These are phyloP conservation scores for Archips xylosteana DNA, from an alignment of 2,888 invertebrate species.

Conservation along the genomic window DNA sequence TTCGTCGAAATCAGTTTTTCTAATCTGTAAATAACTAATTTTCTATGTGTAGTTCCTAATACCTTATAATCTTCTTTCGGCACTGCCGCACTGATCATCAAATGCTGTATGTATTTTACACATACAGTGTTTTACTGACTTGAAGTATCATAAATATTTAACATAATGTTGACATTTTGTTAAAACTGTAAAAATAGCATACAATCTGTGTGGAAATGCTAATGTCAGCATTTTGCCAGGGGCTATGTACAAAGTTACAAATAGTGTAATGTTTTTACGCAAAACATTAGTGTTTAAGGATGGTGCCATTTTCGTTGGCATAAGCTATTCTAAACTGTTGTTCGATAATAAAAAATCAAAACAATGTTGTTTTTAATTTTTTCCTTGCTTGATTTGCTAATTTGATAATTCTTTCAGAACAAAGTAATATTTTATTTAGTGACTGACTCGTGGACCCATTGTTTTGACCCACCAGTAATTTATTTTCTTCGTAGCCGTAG, in stretches of 20 bases:
- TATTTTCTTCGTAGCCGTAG: too few relatives aligned
- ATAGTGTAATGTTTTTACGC: constrained; percentile 74
- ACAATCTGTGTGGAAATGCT: constrained; percentile 51
- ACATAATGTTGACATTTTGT: constrained; percentile 50
- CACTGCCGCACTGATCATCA: constrained; percentile 18
- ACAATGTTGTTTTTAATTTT: constrained; percentile 42
- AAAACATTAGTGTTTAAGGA: constrained; percentile 59
- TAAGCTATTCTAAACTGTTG: constrained; percentile 72
- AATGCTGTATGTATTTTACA: constrained; percentile 32
- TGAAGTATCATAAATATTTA: constrained; percentile 11
- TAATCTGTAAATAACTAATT: constrained; percentile 31
- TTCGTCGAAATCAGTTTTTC: constrained; percentile 30
- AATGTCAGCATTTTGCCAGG: constrained; percentile 58
- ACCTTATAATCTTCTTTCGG: constrained; percentile 5
- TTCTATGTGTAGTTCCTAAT: constrained; percentile 33
- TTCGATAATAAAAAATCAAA: constrained; percentile 71
- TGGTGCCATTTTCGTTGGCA: constrained; percentile 75
- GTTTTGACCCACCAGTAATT: too few relatives aligned
- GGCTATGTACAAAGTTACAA: constrained; percentile 67
- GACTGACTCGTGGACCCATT: too few relatives aligned
- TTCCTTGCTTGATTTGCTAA: neutral
- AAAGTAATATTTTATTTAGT: too few relatives aligned
- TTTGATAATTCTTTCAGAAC: too few relatives aligned
- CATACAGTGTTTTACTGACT: constrained; percentile 9
- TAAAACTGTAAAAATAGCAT: constrained; percentile 54